Conservation (phyloP, 1,140 invertebrate species). For the Musca vetustissima region DNA sequence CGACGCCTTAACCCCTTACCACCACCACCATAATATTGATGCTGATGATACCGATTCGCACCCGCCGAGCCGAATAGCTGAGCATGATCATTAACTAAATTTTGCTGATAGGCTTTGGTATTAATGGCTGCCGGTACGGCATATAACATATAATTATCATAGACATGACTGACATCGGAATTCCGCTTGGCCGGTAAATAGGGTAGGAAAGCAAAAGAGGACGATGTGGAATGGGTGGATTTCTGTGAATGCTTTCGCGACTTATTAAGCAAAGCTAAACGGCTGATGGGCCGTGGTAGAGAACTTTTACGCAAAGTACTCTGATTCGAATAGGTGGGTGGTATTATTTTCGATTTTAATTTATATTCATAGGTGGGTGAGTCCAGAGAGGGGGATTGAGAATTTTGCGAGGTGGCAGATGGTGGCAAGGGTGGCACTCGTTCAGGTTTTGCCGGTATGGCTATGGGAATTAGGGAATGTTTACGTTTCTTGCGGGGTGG, state of each 20-base stretch:
- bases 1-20: slow-evolving; percentile 34
- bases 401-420: too few species aligned
- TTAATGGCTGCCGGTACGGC: slow-evolving; percentile 30
- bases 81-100: slow-evolving; percentile 46
- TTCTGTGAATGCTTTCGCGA: slow-evolving; percentile 40
- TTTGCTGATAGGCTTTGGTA: slow-evolving; percentile 38
- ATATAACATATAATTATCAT: slow-evolving; percentile 51
- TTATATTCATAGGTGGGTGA: slow-evolving; percentile 44
- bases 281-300: background rate
- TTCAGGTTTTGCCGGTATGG: slow-evolving; percentile 35
- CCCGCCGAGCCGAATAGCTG: slow-evolving; percentile 39
- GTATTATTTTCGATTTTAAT: slow-evolving; percentile 46
- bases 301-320: slow-evolving; percentile 40
- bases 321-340: slow-evolving; percentile 50
- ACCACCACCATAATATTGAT: background rate
- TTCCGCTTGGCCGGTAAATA: slow-evolving; percentile 49
- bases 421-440: slow-evolving; percentile 16
- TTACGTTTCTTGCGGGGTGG: slow-evolving; percentile 36
- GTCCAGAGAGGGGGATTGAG: background rate
- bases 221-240: slow-evolving; percentile 49
- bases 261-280: slow-evolving; percentile 27
- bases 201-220: slow-evolving; percentile 51
- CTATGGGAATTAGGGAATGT: slow-evolving; percentile 40
- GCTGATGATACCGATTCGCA: background rate
- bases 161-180: slow-evolving; percentile 51